Base-by-base conservation (phyloP, 1,140 invertebrate genomes). In the Euwallacea similis region DNA sequence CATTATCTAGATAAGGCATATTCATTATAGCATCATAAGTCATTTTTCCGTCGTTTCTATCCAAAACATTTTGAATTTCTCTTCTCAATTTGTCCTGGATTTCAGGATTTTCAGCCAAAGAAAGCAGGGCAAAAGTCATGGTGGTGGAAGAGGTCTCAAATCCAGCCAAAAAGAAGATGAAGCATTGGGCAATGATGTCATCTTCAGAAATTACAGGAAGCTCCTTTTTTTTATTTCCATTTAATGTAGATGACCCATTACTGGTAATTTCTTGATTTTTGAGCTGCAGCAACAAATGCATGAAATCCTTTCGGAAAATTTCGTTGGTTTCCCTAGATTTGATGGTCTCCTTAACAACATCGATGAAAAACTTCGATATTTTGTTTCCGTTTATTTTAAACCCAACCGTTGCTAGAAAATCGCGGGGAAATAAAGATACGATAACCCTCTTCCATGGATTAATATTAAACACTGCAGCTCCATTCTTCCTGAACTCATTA, bases 11-110 rank as follows among this genome's bases (percentile, higher is more conserved):
- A 65, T 65, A 65, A 0, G 79, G 80, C 81, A 90, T 83, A 11
- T 85, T 82, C 15, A 82, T 77, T 2, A 89, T 69, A 33, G 82
- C 82, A 11, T 89, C 86, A 61, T 61, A 61, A 46, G 81, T 86
- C 0, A 88, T 73, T 72, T 84, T 75, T 3, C 83, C 82, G 41
- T 83, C 47, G 15, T 63, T 13, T 58, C 63, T 53, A 7, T 21
- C 60, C 16, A 63, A 55, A 43, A 56, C 13, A 10, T 8, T 55
- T 11, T 7, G 8, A 21, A 70, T 64, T 47, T 70, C 59, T 6
- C 63, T 21, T 13, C 68, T 70, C 7, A 63, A 11, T 46, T 70
- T 70, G 0, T 53, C 46, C 33, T 70, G 68, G 13, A 70, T 58
- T 7, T 64, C 60, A 15, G 0, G 46, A 47, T 70, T 21, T 46